These are phyloP conservation scores for Drosophila villosipedis DNA, from an alignment of 2,888 invertebrate species.

Conservation along the genomic window DNA sequence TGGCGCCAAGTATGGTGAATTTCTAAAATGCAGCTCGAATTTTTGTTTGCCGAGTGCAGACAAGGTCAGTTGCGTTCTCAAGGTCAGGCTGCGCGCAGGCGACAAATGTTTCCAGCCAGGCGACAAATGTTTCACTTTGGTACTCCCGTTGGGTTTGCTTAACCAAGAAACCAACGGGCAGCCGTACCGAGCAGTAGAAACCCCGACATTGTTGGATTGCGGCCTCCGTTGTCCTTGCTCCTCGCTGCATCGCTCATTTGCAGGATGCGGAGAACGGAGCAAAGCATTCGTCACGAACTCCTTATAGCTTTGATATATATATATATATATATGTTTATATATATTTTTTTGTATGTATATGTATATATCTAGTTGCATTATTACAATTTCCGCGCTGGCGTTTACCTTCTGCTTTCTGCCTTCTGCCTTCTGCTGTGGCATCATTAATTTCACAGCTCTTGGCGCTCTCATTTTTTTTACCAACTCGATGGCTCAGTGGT, in stretches of 20 bases:
- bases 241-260: neutral
- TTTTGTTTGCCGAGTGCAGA: neutral
- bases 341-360: neutral
- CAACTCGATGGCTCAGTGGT: slow-evolving; percentile 31
- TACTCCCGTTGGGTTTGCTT: slow-evolving; percentile 72
- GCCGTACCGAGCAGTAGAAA: slow-evolving; percentile 73
- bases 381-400: slow-evolving; percentile 75
- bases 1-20: neutral
- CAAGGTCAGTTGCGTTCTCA: neutral
- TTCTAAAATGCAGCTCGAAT: neutral
- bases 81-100: slow-evolving; percentile 3
- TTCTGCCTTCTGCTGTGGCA: slow-evolving; percentile 19
- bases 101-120: slow-evolving; percentile 61
- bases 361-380: slow-evolving; percentile 9
- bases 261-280: slow-evolving; percentile 24
- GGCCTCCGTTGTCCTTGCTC: slow-evolving; percentile 77
- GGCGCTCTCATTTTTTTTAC: slow-evolving; percentile 52
- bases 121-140: slow-evolving; percentile 45
- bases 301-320: slow-evolving; percentile 12
- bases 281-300: slow-evolving; percentile 61
- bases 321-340: neutral
- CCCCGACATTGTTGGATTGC: slow-evolving; percentile 61
- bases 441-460: slow-evolving; percentile 73
- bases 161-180: slow-evolving; percentile 68
- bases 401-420: slow-evolving; percentile 48